Base-by-base conservation (phyloP, 35 echinoderm and acorn worm species). In the Ophiothrix spiculata region DNA sequence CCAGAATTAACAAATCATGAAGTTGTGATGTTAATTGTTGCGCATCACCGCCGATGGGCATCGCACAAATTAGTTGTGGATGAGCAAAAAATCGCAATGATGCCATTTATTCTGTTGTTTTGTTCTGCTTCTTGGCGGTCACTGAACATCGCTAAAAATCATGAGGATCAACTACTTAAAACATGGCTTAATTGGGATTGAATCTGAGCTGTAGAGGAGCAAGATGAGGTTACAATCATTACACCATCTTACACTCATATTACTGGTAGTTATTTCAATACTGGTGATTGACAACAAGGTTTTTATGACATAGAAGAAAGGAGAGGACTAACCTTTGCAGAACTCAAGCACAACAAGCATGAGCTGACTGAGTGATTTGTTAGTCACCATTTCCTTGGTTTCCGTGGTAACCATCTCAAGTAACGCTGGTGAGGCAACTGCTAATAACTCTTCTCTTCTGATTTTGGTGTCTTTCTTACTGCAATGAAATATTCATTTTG, bases 351-450 rank as follows among this genome's bases (percentile, higher is more conserved):
- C 81, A 56, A 92, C 92, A 29, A 94, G n/a, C 10, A 85, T 83
- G 1, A 98, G 89, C 35, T 91, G 92, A 89, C 95, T 91, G 23
- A 64, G 84, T 13, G 88, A 91, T 75, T 98, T 98, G 56, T 90
- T 90, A 34, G 77, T 88, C 33, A 87, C 85, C 64, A 98, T 78
- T 84, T 93, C 87, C 64, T 83, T 91, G 76, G 80, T 56, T 45
- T 94, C 79, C 1, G 84, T 83, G 1, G 79, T 60, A 0, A 94
- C 92, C 38, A 88, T 69, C 17, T 88, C 39, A 0, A 99, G 80
- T 0, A 99, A 84, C 21, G 82, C 73, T 19, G 81, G 75, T 14
- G 92, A 94, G 1, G 86, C 81, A 31, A 83, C 81, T 54, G 88
- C 88, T 79, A 88, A 49, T 19, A 99, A 40, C 79, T 99, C 96